phyloP scores from a whole-genome alignment of 1,140 invertebrate species.

The honey bee (Apis mellifera) region Amel_HAv3.1 CM009942.2:998501-999000 shows the following conservation, averaged over 20 bases:
- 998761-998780: slow-evolving; percentile 88
- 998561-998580: background rate
- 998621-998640: slow-evolving; percentile 5
- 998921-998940: too few species aligned
- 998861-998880: slow-evolving; percentile 34
- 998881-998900: slow-evolving; percentile 41
- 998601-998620: background rate
- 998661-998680: background rate
- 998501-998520: background rate
- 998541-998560: too few species aligned
- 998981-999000: background rate
- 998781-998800: slow-evolving; percentile 93
- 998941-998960: background rate
- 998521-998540: background rate
- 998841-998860: slow-evolving; percentile 49
- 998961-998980: background rate
- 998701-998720: background rate
- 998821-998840: slow-evolving; percentile 66
- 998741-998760: slow-evolving; percentile 63
- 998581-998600: background rate
- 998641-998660: background rate
- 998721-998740: slow-evolving; percentile 24
- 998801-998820: slow-evolving; percentile 89
- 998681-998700: slow-evolving; percentile 3
- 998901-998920: background rate